A percentile compares a stretch with the other conserved stretches of the same genome.
Evolutionary conservation across 2,113 vertebrate species (phyloP).

Genomic region (Oreochromis spilurus): DNA sequence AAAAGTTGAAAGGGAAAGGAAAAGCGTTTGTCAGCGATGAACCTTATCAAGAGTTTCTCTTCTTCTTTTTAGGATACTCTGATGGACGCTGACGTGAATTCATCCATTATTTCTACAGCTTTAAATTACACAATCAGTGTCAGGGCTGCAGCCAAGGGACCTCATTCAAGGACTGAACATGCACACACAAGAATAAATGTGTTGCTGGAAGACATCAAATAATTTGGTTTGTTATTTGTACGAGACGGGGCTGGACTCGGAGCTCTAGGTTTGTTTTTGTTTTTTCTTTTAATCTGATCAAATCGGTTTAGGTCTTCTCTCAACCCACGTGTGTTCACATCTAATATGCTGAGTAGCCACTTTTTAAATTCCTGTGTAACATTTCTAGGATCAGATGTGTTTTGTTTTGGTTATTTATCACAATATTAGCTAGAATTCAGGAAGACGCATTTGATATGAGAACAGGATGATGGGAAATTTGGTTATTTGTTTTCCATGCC

Average conservation of each 20-base stretch:
- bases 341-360: not conserved
- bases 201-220: not conserved
- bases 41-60: not conserved
- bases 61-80: not conserved
- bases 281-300: not conserved
- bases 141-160: not conserved
- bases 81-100: not conserved
- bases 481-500: accelerated
- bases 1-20: not conserved
- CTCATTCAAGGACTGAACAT: not conserved
- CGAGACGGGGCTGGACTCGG: not conserved
- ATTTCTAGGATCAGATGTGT: accelerated
- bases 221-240: not conserved
- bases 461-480: not conserved
- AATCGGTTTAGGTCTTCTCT: not conserved
- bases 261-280: not conserved
- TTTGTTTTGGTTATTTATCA: not conserved
- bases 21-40: not conserved
- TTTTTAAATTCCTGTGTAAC: not conserved
- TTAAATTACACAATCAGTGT: not conserved
- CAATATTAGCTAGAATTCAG: not conserved
- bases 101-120: not conserved
- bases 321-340: not conserved
- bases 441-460: not conserved
- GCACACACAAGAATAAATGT: not conserved